Percentiles rank a stretch among this genome's conserved stretches.
These are phyloP conservation scores for Cyprinus carpio DNA, from an alignment of 2,113 vertebrate genomes.

Conservation along the genomic window DNA sequence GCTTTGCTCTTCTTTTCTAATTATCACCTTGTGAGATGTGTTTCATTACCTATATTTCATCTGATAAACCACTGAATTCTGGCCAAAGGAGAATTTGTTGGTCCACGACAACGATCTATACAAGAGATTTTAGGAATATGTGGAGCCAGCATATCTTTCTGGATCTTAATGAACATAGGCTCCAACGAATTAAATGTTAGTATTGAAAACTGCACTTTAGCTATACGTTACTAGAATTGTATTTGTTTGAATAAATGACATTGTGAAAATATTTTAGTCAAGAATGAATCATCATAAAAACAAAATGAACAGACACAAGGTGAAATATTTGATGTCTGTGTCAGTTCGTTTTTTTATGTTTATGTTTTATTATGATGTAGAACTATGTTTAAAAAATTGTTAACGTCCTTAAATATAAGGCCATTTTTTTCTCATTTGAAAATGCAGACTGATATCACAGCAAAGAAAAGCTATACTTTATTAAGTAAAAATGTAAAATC, in stretches of 20 bases:
- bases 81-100: conserved; percentile 81
- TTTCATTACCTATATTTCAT: conserved; percentile 88
- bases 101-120: conserved; percentile 29
- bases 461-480: background rate
- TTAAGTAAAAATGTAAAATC: background rate
- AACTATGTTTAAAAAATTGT: background rate
- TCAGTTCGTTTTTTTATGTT: background rate
- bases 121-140: background rate
- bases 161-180: background rate
- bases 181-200: background rate
- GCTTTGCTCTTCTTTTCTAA: conserved; percentile 82
- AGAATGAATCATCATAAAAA: background rate
- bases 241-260: background rate
- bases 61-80: conserved; percentile 91
- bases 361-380: background rate
- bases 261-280: background rate
- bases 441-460: background rate
- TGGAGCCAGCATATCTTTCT: background rate
- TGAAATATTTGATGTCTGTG: background rate
- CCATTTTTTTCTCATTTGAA: background rate
- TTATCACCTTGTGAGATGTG: conserved; percentile 93
- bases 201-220: background rate
- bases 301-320: background rate
- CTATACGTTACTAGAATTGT: background rate
- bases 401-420: background rate